Conservation (phyloP, 2,797 vertebrate genomes). For the Trichosurus vulpecula region DNA sequence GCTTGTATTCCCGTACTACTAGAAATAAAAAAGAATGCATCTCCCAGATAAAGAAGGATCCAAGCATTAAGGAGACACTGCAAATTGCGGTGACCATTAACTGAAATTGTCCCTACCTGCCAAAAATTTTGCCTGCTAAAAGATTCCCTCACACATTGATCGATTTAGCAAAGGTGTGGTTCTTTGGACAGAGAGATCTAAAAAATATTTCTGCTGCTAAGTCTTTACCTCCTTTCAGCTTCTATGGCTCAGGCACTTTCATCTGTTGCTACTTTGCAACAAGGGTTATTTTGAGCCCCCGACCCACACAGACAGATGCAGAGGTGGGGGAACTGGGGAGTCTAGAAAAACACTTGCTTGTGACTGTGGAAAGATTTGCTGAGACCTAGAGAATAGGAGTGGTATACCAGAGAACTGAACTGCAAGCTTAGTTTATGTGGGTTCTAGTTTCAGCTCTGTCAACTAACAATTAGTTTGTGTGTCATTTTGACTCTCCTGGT, state of each 20-base stretch:
- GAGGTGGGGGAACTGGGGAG: background rate
- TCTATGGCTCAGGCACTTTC: background rate
- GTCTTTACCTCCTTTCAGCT: background rate
- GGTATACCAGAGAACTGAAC: background rate
- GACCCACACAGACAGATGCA: accelerated
- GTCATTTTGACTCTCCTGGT: background rate
- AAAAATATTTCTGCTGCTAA: background rate
- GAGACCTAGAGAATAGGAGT: background rate
- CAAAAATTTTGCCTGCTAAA: background rate
- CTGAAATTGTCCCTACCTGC: background rate
- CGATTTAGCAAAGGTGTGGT: background rate
- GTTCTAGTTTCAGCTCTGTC: background rate
- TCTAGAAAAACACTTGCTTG: background rate
- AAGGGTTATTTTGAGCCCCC: background rate
- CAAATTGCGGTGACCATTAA: background rate
- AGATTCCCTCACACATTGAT: background rate
- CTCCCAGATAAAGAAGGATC: background rate
- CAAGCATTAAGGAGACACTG: background rate
- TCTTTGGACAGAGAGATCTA: background rate
- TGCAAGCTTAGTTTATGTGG: background rate
- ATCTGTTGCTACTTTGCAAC: background rate
- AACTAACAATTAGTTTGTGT: background rate
- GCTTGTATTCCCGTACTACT: background rate
- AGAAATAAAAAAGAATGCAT: background rate
- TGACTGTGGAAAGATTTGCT: background rate